phyloP scores from a whole-genome alignment of 23 tunicate species.

The Trididemnum nubilum region DNA sequence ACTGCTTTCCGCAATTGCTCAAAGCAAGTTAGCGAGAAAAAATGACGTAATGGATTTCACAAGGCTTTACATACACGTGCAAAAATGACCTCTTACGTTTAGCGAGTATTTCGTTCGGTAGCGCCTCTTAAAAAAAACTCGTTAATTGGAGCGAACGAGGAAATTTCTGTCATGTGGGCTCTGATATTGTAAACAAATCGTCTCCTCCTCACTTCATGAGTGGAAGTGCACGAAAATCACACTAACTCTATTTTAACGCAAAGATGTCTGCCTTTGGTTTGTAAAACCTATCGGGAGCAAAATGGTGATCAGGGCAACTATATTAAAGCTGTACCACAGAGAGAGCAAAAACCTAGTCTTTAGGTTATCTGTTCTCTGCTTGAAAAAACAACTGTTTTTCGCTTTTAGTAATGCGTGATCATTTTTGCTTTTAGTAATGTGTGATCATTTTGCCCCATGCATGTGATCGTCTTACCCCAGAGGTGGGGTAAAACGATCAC shows the following conservation, averaged over 20 bases:
- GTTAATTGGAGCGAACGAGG: too few species aligned
- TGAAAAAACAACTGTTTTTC: neutral
- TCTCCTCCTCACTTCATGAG: neutral
- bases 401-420: neutral
- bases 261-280: neutral
- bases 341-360: neutral
- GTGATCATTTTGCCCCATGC: too few species aligned
- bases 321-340: neutral
- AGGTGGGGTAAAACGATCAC: slow-evolving; percentile 3
- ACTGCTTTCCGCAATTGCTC: too few species aligned
- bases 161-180: too few species aligned
- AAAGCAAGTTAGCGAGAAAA: too few species aligned
- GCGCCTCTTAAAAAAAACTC: too few species aligned
- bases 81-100: too few species aligned
- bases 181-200: slow-evolving; percentile 7
- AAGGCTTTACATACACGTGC: too few species aligned
- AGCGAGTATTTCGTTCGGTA: too few species aligned
- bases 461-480: slow-evolving; percentile 5
- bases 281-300: slow-evolving; percentile 6
- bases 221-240: too few species aligned
- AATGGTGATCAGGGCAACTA: too few species aligned
- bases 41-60: too few species aligned
- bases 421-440: neutral
- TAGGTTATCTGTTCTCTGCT: neutral
- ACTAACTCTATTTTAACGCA: neutral